Conservation (phyloP, 2,797 vertebrate species). For the Nasua narica region DNA sequence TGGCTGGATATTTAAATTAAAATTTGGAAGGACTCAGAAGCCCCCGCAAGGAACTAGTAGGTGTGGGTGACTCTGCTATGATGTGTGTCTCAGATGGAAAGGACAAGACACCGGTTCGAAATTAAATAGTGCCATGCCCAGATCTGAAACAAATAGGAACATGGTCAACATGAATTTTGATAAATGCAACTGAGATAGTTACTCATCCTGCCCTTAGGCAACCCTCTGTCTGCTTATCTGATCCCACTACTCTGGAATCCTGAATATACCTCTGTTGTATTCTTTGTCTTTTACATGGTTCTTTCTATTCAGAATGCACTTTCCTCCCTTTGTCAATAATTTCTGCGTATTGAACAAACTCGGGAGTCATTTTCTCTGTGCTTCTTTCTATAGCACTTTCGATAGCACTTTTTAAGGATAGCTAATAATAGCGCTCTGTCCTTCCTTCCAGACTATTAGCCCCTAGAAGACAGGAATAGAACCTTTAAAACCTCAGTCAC, state of each 20-base stretch:
- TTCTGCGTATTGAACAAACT: neutral
- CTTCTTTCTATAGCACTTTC: neutral
- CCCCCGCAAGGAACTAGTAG: neutral
- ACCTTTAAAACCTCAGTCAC: constrained; percentile 7
- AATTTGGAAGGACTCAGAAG: neutral
- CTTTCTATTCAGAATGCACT: neutral
- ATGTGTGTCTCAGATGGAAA: neutral
- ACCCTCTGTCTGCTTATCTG: neutral
- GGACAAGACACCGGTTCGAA: neutral
- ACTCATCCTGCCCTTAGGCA: neutral
- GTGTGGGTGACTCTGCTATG: neutral
- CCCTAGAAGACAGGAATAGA: neutral
- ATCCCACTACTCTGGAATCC: neutral
- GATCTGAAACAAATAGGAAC: neutral
- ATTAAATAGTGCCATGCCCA: neutral
- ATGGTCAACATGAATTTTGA: neutral
- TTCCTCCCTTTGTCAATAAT: neutral
- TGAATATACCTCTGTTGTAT: neutral
- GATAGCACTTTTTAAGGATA: neutral
- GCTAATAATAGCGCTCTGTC: neutral
- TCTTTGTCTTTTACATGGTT: neutral
- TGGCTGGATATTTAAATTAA: neutral
- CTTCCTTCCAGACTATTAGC: neutral
- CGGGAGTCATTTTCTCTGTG: neutral
- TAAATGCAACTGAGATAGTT: neutral